A percentile compares a stretch with the other conserved stretches of the same genome.
Evolutionary conservation across 2,797 vertebrate species (phyloP).

Genomic region (Girardinus metallicus): DNA sequence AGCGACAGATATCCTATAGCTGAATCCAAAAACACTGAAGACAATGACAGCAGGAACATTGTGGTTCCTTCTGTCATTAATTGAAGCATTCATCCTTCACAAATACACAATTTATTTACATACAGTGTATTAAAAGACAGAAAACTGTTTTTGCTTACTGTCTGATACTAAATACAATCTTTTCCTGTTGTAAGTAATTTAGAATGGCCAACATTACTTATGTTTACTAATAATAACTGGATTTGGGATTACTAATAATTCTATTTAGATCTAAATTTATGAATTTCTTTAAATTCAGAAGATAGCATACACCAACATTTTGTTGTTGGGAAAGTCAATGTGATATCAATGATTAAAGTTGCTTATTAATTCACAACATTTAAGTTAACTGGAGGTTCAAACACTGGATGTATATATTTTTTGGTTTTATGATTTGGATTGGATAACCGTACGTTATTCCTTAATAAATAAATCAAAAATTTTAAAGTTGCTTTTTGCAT

Average conservation of each 20-base stretch:
- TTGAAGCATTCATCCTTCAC: neutral
- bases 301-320: neutral
- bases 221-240: too few relatives aligned
- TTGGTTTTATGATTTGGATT: neutral
- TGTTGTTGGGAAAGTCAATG: neutral
- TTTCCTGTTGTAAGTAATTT: too few relatives aligned
- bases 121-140: neutral
- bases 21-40: neutral
- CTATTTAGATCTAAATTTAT: neutral
- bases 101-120: neutral
- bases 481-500: neutral
- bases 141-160: too few relatives aligned
- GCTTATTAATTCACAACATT: neutral
- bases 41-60: neutral
- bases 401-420: too few relatives aligned
- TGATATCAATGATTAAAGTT: neutral
- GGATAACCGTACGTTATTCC: neutral
- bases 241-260: neutral
- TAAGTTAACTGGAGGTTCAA: conserved; percentile 2
- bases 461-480: neutral
- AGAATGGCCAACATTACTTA: too few relatives aligned
- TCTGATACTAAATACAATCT: too few relatives aligned
- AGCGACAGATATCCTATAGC: neutral
- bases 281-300: neutral
- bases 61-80: neutral